Evolutionary conservation across 2,888 invertebrate genomes (phyloP), one percentile per base, ranked within the genome.

Genomic region (Rotaria sp.): DNA sequence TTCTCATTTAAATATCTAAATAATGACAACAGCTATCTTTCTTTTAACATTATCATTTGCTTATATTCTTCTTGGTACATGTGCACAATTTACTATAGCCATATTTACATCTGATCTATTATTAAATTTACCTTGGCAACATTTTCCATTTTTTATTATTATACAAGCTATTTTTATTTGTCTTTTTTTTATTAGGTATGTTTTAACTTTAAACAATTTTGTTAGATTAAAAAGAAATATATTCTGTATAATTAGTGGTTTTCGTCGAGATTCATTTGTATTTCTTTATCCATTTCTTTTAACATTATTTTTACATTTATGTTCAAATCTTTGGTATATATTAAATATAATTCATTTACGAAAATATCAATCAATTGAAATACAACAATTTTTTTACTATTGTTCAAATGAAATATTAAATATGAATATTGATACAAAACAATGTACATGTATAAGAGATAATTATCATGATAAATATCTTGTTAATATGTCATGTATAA

Each of bases 11-110:
- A 52, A 21, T 52, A 52, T 52, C 52, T 52, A 52, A 50, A n/a
- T 18, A 15, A 80, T 80, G 80, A 45, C n/a, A 26, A 45, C 80
- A 26, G 80, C 41, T n/a, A 15, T 80, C 21, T 80, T 80, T 80
- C 80, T 80, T 11, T 41, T 80, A 26, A 80, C 80, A 45, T 80
- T 80, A 80, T 80, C 80, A 80, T 80, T 80, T n/a, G 45, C 80
- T n/a, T 80, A 80, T 80, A 41, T 80, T 80, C 45, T 80, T 45
- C 45, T 80, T 41, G 80, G 80, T 45, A 80, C 80, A 13, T 80
- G 80, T 80, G 41, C 80, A 45, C 80, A 80, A 45, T 80, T 80
- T 80, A 45, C 26, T n/a, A 80, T 80, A 0, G 45, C 45, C 5
- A 45, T 80, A 26, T 41, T 80, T 11, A 80, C 45, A 15, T 45